Evolutionary conservation across 2,888 invertebrate genomes (phyloP).

Genomic region (Gymnoscelis rufifasciata): DNA sequence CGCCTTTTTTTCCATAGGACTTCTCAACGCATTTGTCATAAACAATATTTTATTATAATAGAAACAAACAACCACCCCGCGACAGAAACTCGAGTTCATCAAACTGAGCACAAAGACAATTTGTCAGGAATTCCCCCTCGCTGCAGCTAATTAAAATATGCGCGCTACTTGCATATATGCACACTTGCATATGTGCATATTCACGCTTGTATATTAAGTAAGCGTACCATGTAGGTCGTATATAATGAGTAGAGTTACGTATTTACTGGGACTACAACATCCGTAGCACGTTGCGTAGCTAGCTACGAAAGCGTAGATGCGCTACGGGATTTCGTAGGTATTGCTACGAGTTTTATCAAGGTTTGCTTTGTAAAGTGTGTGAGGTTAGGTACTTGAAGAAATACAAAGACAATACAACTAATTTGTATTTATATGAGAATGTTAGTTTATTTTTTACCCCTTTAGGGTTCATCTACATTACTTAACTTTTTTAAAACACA

Average conservation of each 20-base stretch:
- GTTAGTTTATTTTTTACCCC: no score
- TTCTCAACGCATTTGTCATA: no score
- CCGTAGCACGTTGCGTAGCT: constrained; percentile 43
- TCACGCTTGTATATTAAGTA: not conserved
- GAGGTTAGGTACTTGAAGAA: no score
- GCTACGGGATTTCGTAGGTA: constrained; percentile 26
- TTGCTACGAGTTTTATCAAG: constrained; percentile 3
- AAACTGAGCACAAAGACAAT: constrained; percentile 11
- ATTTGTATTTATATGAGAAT: no score
- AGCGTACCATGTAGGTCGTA: not conserved
- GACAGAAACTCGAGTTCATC: not conserved
- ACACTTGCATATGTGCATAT: not conserved
- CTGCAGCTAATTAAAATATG: constrained; percentile 16
- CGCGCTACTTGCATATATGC: constrained; percentile 7
- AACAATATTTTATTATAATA: no score
- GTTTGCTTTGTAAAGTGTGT: no score
- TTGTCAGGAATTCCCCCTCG: constrained; percentile 9
- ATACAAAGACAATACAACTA: no score
- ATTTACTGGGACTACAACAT: constrained; percentile 23
- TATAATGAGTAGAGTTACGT: not conserved
- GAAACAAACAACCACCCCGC: no score
- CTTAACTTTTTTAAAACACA: no score
- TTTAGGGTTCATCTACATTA: no score
- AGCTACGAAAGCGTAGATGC: constrained; percentile 41
- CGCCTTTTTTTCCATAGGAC: no score